Conservation (phyloP, 2,797 vertebrate genomes). For the Anisognathus igniventris region DNA sequence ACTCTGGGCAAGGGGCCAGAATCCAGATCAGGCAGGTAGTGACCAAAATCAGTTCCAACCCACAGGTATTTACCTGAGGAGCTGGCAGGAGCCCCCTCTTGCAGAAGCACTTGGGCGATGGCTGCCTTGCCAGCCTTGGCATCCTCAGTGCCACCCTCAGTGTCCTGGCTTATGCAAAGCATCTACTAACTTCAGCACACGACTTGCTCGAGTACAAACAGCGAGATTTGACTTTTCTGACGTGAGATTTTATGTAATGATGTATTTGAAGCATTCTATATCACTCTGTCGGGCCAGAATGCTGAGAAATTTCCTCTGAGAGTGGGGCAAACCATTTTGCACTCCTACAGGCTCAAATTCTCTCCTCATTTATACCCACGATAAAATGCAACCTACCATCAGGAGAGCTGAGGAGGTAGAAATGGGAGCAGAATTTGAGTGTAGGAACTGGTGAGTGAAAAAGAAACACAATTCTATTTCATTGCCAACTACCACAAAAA, state of each 20-base stretch:
- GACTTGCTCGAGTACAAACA: background rate
- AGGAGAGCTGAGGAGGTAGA: background rate
- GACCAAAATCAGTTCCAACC: background rate
- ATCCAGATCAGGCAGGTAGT: background rate
- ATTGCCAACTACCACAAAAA: background rate
- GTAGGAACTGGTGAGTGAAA: background rate
- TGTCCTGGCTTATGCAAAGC: background rate
- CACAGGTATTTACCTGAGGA: background rate
- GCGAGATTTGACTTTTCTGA: background rate
- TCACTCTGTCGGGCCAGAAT: background rate
- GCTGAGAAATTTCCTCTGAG: background rate
- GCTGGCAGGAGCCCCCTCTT: background rate
- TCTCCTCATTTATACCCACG: slow-evolving; percentile 4
- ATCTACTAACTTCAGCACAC: background rate
- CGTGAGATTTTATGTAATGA: background rate
- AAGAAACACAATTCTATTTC: background rate
- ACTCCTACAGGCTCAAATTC: background rate
- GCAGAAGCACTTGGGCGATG: background rate
- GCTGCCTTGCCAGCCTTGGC: background rate
- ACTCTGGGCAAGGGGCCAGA: background rate
- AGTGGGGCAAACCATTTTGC: background rate
- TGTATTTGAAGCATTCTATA: background rate
- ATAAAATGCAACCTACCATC: background rate
- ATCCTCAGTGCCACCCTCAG: background rate
- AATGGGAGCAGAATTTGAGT: slow-evolving; percentile 35